Conservation (phyloP, 2,888 invertebrate species). For the Tipula vernalis region DNA sequence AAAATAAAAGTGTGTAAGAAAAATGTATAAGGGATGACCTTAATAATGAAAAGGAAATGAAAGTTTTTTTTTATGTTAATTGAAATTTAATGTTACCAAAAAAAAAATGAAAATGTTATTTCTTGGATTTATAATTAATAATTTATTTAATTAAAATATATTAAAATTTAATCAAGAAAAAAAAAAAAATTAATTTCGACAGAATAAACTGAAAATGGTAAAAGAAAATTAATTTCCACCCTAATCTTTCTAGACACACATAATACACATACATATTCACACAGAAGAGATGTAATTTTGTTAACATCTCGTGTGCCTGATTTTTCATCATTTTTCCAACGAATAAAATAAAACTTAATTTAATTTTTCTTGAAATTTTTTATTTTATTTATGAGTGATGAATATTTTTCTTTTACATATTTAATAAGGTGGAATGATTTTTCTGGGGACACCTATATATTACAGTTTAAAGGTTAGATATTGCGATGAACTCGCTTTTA, state of each 20-base stretch:
- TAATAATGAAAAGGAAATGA: background rate
- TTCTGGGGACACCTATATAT: background rate
- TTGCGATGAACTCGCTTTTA: background rate
- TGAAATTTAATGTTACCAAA: conserved; percentile 8
- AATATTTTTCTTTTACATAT: background rate
- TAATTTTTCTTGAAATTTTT: background rate
- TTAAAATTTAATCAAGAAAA: background rate
- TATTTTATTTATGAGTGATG: background rate
- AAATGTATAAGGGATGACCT: background rate
- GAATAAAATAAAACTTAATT: background rate
- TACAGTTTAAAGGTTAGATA: background rate
- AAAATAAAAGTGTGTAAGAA: background rate
- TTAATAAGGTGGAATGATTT: background rate
- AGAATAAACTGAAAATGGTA: background rate
- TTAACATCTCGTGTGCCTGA: background rate
- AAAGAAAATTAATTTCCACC: background rate
- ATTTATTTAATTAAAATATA: conserved; percentile 4
- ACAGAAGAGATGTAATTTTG: background rate
- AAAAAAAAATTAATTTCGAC: background rate
- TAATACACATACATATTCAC: background rate
- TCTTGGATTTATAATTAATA: background rate
- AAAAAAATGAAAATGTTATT: background rate
- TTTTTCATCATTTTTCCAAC: background rate
- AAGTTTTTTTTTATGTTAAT: conserved; percentile 6
- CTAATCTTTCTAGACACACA: background rate